Base-by-base conservation (phyloP, 2,888 invertebrate genomes). In the Apomyelois bistriatella region DNA sequence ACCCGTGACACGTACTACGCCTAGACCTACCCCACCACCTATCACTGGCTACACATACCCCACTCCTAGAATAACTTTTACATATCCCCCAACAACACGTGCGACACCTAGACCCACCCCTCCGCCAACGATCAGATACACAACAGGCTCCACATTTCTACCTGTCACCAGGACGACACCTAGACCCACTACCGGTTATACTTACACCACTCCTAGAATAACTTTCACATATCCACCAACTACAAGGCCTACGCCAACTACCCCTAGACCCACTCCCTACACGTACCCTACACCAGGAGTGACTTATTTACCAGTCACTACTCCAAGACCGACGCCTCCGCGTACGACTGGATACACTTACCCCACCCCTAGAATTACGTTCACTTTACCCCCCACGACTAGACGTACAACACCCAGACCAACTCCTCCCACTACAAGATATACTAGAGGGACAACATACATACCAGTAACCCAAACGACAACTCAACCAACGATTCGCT, bases 401-500 rank as follows among this genome's bases (percentile, higher is more conserved):
- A 43, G 43, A 43, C 43, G 22, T 5, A 52, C 56, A 1, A 52
- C 55, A 0, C 46, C 53, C 10, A 30, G 59, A 6, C 50, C 53
- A 0, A 54, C 53, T 0, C 61, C 55, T 17, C 53, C 55, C 10
- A 43, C 59, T 16, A 54, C 53, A 1, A 38, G 52, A 16, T 32
- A 32, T 15, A 48, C 36, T 10, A 48, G 36, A 16, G 35, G 36
- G 15, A n/a, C 48, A 1, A 48, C 48, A 15, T 36, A 35, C 10
- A 48, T 10, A 17, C 35, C 36, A 12, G 42, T 43, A 6, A 43
- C 42, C 12, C 22, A 5, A 48, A 48, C 48, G 17, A 48, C 46
- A 15, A 28, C 48, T 7, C 69, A 4, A 56, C 61, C 5, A 38
- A 79, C 80, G 0, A 80, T 79, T 1, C 79, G 80, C 0, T 82